Conservation (phyloP, 2,888 invertebrate species). For the Callosobruchus maculatus region DNA sequence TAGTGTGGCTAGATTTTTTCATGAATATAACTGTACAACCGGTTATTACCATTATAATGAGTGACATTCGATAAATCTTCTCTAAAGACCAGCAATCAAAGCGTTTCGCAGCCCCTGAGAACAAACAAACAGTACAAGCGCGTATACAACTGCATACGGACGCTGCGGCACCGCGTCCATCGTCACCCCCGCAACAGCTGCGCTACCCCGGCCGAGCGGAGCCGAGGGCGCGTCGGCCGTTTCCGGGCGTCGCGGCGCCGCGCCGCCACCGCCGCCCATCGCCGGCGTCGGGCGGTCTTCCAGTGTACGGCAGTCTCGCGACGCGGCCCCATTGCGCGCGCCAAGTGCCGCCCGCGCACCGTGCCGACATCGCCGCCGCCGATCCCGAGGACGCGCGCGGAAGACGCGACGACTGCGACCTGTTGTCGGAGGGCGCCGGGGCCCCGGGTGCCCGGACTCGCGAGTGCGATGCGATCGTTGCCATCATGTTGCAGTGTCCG, state of each 20-base stretch:
- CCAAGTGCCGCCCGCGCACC: neutral
- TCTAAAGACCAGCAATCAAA: too few species aligned
- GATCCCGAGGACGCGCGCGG: too few species aligned
- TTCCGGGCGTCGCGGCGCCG: neutral
- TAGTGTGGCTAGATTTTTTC: too few species aligned
- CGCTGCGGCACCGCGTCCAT: neutral
- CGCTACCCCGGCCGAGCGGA: neutral
- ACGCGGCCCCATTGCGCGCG: neutral
- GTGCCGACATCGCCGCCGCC: neutral
- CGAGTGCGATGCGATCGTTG: neutral
- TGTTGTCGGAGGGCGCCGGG: neutral
- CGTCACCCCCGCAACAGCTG: neutral
- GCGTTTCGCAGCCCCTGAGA: too few species aligned
- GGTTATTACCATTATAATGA: too few species aligned
- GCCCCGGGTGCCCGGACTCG: neutral
- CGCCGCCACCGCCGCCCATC: neutral
- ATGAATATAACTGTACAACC: too few species aligned
- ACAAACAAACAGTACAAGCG: too few species aligned
- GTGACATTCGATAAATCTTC: too few species aligned
- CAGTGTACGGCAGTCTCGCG: neutral
- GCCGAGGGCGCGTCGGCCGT: neutral
- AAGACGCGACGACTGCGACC: neutral
- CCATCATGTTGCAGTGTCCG: neutral
- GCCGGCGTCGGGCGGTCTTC: neutral
- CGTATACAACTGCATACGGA: neutral